Percentiles rank a stretch among this genome's conserved stretches.
Conservation (phyloP, 2,113 vertebrate species). For the Empidonax traillii region DNA sequence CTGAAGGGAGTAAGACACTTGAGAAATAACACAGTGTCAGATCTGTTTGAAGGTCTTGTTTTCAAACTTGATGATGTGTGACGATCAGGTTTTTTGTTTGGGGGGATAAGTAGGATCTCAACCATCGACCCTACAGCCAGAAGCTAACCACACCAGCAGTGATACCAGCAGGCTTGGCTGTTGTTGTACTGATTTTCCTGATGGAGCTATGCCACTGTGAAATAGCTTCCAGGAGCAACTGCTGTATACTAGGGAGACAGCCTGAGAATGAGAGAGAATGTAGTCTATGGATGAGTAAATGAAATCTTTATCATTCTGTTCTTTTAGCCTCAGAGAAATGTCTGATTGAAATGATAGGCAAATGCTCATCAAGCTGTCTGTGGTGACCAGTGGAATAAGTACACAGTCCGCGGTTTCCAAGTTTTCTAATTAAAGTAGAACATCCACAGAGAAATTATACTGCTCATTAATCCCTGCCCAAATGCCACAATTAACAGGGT, state of each 20-base stretch:
- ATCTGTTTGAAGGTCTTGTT: not conserved
- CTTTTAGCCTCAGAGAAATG: conserved; percentile 30
- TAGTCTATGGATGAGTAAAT: conserved; percentile 36
- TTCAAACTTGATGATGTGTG: not conserved
- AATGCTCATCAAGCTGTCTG: conserved; percentile 53
- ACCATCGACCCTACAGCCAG: not conserved
- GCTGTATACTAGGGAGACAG: conserved; percentile 45
- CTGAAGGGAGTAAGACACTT: conserved; percentile 2
- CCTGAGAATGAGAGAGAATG: conserved; percentile 56
- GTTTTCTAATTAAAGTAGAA: conserved; percentile 64
- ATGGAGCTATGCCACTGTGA: conserved; percentile 62
- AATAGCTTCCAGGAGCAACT: conserved; percentile 63
- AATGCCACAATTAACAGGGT: conserved; percentile 33
- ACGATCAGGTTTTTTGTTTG: conserved; percentile 2
- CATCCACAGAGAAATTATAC: conserved; percentile 63
- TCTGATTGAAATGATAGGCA: conserved; percentile 60
- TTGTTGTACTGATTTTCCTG: conserved; percentile 43
- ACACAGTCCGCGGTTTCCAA: conserved; percentile 66
- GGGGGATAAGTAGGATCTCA: conserved; percentile 23
- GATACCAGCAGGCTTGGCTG: not conserved
- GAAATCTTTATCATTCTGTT: not conserved
- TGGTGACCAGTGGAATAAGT: conserved; percentile 64
- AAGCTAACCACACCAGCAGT: conserved; percentile 31
- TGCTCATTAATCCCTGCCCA: conserved; percentile 54
- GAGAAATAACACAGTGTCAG: not conserved